Evolutionary conservation across 2,113 vertebrate species (phyloP), one percentile per base, ranked within the genome.

Genomic region (Gopherus evgoodei): DNA sequence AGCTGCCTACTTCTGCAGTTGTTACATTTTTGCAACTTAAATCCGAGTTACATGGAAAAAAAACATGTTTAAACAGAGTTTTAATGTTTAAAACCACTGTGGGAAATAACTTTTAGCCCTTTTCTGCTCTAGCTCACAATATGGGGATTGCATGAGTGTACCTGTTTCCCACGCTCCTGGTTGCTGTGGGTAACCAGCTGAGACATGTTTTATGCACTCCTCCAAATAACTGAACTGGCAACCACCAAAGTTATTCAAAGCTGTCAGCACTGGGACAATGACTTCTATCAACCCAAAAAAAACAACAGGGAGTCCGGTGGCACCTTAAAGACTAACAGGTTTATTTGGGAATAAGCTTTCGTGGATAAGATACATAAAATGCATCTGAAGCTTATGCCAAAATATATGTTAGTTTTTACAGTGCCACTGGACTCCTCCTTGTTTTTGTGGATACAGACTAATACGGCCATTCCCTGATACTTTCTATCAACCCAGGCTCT

Each of bases 211-310:
- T 57, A 89, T 91, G 88, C 90, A 88, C 95, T 97, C 95, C 96
- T 95, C 95, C 85, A 94, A 91, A 95, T 92, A 95, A 94, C 92
- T 97, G 72, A 19, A 88, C 83, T 91, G 89, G 96, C 88, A 98
- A 84, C 92, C 95, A 88, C 92, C 87, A 62, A 79, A 91, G 81
- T 76, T 38, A 59, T 7, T 88, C 95, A 84, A 79, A 95, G 90
- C 79, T 11, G 75, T 91, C n/a, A 93, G 88, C 81, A 83, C 53
- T 94, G 76, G 89, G 93, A 98, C 91, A 96, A n/a, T 1, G 38
- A 53, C 38, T 75, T 13, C 91, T 82, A 95, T 49, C 86, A 57
- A 11, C 0, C 0, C 42, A 13, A 49, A 49, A 49, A 49, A 49
- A 49, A 10, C 47, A 47, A 49, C 47, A 49, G 10, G 47, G 47